Base-by-base conservation (phyloP, 2,113 vertebrate species). In the Regulus satrapa region DNA sequence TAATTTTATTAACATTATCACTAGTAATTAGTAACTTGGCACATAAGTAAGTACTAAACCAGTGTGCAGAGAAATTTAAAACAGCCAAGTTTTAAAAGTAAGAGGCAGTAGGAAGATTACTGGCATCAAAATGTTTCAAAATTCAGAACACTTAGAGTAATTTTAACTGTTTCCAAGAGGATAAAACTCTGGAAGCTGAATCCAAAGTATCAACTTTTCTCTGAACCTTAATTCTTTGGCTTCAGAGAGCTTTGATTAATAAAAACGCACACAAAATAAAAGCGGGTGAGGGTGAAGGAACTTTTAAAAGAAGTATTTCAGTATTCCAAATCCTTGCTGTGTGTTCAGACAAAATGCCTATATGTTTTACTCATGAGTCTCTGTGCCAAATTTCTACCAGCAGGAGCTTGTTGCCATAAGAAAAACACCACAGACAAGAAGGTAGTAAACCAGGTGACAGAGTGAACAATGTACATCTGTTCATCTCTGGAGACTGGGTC, bases 211-310 rank as follows among this genome's bases (percentile, higher is more conserved):
- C 5, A 18, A 88, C 19, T 28, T 80, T 74, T 11, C 2, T 5
- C 26, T 43, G 52, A 63, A 21, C 5, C 17, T 52, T 74, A 49
- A 34, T n/a, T 5, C 4, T 75, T 72, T 61, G 71, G 16, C 26
- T 85, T 81, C 29, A 52, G 8, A 82, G 25, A 59, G 15, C 7
- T 88, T 74, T 55, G n/a, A 32, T 78, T 59, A 71, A 63, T 25
- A 63, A 77, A 85, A 84, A 68, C 5, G 0, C 14, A 83, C 5
- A 21, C 31, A 54, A 71, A 68, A 31, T 32, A 40, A 59, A 59
- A 31, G 13, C 5, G 4, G 8, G 3, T 12, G 5, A 7, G 0
- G 0, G 5, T 10, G 31, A 51, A 34, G 3, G 4, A 61, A 46
- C 5, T 31, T 77, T 64, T 5, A 19, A 54, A 84, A 81, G 43